Evolutionary conservation across 2,113 vertebrate species (phyloP).

Genomic region (Australoheros scitulus): DNA sequence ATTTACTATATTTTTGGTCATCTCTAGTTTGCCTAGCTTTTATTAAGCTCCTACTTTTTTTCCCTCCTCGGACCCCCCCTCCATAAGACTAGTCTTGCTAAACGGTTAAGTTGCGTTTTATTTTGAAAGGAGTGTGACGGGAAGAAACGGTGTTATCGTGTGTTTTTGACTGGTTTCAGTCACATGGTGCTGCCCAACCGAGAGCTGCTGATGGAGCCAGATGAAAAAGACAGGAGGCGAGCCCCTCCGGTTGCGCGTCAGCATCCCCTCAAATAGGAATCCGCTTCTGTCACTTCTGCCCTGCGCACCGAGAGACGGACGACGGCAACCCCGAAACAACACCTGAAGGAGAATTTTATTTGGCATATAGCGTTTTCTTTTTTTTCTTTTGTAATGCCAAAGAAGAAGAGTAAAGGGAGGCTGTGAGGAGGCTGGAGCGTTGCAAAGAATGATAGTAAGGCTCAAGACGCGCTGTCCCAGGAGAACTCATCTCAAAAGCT

Average conservation of each 20-base stretch:
- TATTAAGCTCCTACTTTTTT: background rate
- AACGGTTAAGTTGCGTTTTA: slow-evolving; percentile 10
- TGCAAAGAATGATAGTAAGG: slow-evolving; percentile 67
- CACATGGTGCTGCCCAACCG: slow-evolving; percentile 69
- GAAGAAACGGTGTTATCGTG: background rate
- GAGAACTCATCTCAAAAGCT: slow-evolving; percentile 72
- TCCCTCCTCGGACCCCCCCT: too few species aligned
- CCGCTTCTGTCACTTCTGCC: slow-evolving; percentile 65
- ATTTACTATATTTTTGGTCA: background rate
- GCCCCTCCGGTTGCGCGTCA: slow-evolving; percentile 71
- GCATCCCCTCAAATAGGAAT: slow-evolving; percentile 74
- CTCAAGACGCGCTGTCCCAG: slow-evolving; percentile 72
- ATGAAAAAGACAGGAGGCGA: slow-evolving; percentile 73
- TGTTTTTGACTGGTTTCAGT: slow-evolving; percentile 40
- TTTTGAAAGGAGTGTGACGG: slow-evolving; percentile 24
- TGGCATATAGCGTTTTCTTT: slow-evolving; percentile 22
- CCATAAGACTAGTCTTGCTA: too few species aligned
- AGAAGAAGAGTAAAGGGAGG: slow-evolving; percentile 47
- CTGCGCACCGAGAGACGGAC: slow-evolving; percentile 35
- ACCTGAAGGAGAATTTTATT: background rate
- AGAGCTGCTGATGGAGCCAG: slow-evolving; percentile 75
- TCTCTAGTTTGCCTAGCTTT: background rate
- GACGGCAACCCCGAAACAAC: slow-evolving; percentile 22
- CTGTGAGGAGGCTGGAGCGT: slow-evolving; percentile 63
- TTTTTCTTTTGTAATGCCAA: slow-evolving; percentile 46